phyloP scores from a whole-genome alignment of 2,888 invertebrate genomes.

The Parapristionchus giblindavisi region DNA sequence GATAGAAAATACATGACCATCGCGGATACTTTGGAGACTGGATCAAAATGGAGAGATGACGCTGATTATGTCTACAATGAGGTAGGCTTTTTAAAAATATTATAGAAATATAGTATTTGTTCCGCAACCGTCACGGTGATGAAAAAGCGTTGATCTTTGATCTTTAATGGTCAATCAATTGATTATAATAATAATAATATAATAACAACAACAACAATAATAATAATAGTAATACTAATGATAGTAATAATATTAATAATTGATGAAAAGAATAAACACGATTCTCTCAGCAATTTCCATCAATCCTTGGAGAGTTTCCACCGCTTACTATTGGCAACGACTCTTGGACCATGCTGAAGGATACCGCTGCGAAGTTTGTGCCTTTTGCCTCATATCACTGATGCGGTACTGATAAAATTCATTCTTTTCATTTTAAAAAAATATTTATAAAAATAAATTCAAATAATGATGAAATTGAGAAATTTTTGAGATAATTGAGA shows the following conservation, averaged over 20 bases:
- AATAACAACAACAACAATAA: too few species aligned
- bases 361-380: not conserved
- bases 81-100: not conserved
- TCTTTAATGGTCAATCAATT: too few species aligned
- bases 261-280: not conserved
- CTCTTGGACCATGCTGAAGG: not conserved
- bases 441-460: too few species aligned
- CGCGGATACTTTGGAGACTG: not conserved
- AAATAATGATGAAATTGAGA: too few species aligned
- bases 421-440: too few species aligned
- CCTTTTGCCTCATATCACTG: too few species aligned
- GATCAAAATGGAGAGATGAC: not conserved
- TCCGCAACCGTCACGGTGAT: too few species aligned
- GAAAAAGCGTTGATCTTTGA: too few species aligned
- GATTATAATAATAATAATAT: too few species aligned
- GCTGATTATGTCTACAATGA: not conserved
- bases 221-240: too few species aligned
- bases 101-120: not conserved
- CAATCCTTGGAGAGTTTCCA: slow-evolving; percentile 8
- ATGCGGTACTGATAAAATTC: too few species aligned
- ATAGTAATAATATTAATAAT: not conserved
- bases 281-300: not conserved
- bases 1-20: not conserved
- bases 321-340: not conserved
- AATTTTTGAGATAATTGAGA: too few species aligned